Evolutionary conservation across 2,113 vertebrate genomes (phyloP).

Genomic region (Otocyon megalotis): DNA sequence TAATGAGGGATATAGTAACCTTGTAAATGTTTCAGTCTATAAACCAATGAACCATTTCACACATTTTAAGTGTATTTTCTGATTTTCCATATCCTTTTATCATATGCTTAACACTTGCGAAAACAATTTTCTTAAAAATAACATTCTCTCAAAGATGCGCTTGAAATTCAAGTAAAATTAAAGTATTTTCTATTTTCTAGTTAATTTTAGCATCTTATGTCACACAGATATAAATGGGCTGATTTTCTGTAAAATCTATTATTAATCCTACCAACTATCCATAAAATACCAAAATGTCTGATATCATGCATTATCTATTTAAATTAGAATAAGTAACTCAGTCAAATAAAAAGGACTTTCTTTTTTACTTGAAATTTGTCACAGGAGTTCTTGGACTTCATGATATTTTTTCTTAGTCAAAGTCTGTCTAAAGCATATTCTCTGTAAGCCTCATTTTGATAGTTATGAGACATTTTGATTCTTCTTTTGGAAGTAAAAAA

Average conservation of each 20-base stretch:
- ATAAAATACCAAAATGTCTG: conserved; percentile 52
- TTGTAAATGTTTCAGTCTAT: not conserved
- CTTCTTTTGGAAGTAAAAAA: conserved; percentile 24
- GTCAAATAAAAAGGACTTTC: not conserved
- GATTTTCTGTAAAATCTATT: conserved; percentile 62
- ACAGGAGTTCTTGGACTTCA: not conserved
- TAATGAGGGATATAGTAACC: not conserved
- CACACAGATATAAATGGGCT: conserved; percentile 33
- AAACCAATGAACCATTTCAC: not conserved
- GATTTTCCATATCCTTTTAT: not conserved
- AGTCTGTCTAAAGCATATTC: not conserved
- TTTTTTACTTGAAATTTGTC: conserved; percentile 21
- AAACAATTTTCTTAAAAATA: not conserved
- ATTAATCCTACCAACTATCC: conserved; percentile 63
- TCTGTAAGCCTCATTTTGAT: not conserved
- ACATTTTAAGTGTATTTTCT: not conserved
- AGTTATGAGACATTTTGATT: conserved; percentile 7
- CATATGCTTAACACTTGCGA: not conserved
- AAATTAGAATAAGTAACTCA: conserved; percentile 31
- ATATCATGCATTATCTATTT: conserved; percentile 48
- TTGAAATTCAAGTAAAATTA: conserved; percentile 36
- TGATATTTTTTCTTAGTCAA: not conserved
- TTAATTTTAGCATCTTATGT: conserved; percentile 41
- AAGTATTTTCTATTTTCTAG: conserved; percentile 45
- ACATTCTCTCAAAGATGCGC: not conserved